Evolutionary conservation across 2,113 vertebrate species (phyloP), one percentile per base, ranked within the genome.

Genomic region (Sylvicapra grimmia): DNA sequence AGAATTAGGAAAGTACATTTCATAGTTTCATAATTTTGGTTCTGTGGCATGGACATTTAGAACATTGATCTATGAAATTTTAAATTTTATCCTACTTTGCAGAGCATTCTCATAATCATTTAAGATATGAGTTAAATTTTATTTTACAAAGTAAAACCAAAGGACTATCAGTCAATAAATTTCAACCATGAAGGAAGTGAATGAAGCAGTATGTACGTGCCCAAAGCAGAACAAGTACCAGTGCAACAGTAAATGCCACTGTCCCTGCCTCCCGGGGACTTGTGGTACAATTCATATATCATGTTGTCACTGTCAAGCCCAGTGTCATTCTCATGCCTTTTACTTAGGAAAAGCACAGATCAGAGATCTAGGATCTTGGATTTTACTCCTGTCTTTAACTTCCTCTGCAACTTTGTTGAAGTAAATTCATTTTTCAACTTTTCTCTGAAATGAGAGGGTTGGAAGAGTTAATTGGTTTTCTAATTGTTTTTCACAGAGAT

Each of bases 401-500:
- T 79, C 1, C 5, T 86, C 6, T 54, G 1, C 3, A 77, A 51
- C 56, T 94, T 92, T 83, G 18, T 93, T 77, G 23, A 84, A 79
- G 16, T 29, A 56, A 96, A 72, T 93, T 96, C 25, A 59, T 36
- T 94, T 95, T 95, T 90, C 47, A 85, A 36, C 8, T 4, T 54
- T 13, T 31, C 18, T 95, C 27, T 93, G 36, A 93, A 96, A 79
- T 51, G 36, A 94, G 18, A 93, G 11, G 4, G 2, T 77, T 95
- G n/a, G 75, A 54, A 82, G 86, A 96, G 65, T 86, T 61, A 53
- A 79, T 18, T 83, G 27, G 23, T 89, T 97, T 93, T 94, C 58
- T 29, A 75, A 3, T 33, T 83, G 36, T 75, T 90, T 84, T 94
- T 40, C 33, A 19, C 4, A 87, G 68, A 79, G 4, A n/a, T 29